Base-by-base conservation (phyloP, 2,113 vertebrate genomes). In the Formicarius rufipectus region DNA sequence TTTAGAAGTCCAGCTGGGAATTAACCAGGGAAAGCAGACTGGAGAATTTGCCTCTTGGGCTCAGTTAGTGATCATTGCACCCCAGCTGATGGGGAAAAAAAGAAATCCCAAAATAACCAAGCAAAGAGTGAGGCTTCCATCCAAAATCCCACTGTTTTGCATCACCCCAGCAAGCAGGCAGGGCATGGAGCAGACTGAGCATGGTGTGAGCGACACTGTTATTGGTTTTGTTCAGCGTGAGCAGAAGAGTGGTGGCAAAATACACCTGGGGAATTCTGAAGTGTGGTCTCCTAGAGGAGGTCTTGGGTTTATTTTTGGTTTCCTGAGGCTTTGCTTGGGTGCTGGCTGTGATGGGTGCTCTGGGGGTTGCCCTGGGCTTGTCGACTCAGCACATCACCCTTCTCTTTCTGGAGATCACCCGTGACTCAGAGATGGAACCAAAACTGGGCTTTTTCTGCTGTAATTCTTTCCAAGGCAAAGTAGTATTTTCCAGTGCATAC, bases 121-220 rank as follows among this genome's bases (percentile, higher is more conserved):
- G 37, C 6, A 16, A 35, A 59, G 58, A 30, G 45, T 0, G 10
- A 67, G 10, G 9, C 12, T 4, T 7, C 1, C 9, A 4, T 53
- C 47, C 0, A 2, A 72, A 49, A 6, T 39, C 27, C 4, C 20
- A 0, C 0, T 8, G 10, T 22, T 4, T 49, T 30, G 10, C 11
- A 35, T 30, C 31, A 4, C 18, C 76, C 27, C 42, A 58, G 60
- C 45, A 39, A 16, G 56, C 12, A 18, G 12, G 9, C n/a, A 66
- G 58, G 5, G 31, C 16, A 7, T 4, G 62, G 4, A n/a, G 39
- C 28, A 28, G 33, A 0, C 6, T 4, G 35, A 68, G 63, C 3
- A 14, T 0, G 0, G 23, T 10, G 42, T 4, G 72, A 49, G 13
- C 15, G 56, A 18, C 9, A 0, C 7, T 7, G 15, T 1, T 28